phyloP scores from a whole-genome alignment of 2,888 invertebrate species.

The Lamproptera curius region DNA sequence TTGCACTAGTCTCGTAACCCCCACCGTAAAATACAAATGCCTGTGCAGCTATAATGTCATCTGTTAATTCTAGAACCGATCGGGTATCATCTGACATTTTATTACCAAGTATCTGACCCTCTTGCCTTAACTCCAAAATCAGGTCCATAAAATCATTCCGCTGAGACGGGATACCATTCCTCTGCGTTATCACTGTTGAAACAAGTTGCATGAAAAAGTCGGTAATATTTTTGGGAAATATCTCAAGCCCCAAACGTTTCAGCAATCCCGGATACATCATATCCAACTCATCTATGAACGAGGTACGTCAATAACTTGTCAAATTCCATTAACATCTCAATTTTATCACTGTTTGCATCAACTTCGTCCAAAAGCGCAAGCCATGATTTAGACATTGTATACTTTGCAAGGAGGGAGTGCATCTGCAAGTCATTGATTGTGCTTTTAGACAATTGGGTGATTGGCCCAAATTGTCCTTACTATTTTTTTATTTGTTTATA shows the following conservation, averaged over 20 bases:
- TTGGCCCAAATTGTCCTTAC: too few relatives aligned
- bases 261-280: neutral
- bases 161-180: too few relatives aligned
- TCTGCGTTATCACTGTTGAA: neutral
- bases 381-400: neutral
- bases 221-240: neutral
- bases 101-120: too few relatives aligned
- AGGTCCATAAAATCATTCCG: too few relatives aligned
- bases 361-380: neutral
- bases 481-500: too few relatives aligned
- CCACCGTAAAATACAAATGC: conserved; percentile 60
- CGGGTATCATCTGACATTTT: too few relatives aligned
- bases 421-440: neutral
- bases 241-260: neutral
- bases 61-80: too few relatives aligned
- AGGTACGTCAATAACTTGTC: neutral
- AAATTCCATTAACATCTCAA: neutral
- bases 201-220: neutral
- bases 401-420: neutral
- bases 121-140: too few relatives aligned
- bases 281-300: neutral
- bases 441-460: too few relatives aligned
- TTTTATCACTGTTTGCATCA: neutral
- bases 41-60: conserved; percentile 51
- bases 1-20: conserved; percentile 64